Conservation (phyloP, 2,888 invertebrate genomes). For the Scaptomyza flava region DNA sequence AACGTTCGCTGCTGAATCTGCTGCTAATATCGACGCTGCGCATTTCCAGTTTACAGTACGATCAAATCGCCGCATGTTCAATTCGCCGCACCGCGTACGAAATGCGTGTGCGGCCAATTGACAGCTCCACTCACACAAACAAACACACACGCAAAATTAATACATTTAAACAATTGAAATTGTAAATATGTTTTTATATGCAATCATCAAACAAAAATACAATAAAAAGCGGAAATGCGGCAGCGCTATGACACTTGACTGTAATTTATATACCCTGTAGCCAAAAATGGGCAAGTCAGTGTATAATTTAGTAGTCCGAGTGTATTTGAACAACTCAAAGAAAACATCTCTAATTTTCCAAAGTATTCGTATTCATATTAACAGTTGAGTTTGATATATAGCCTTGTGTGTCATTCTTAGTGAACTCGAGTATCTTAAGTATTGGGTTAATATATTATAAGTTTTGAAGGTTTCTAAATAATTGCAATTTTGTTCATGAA, state of each 20-base stretch:
- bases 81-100: slow-evolving; percentile 32
- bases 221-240: slow-evolving; percentile 62
- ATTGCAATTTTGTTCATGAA: too few species aligned
- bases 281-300: slow-evolving; percentile 24
- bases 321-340: slow-evolving; percentile 7
- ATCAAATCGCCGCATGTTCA: slow-evolving; percentile 37
- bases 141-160: slow-evolving; percentile 5
- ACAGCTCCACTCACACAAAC: slow-evolving; percentile 26
- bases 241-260: slow-evolving; percentile 23
- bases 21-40: slow-evolving; percentile 21
- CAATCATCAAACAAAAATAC: slow-evolving; percentile 27
- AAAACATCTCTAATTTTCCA: slow-evolving; percentile 1
- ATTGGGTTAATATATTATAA: not conserved
- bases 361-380: slow-evolving; percentile 2
- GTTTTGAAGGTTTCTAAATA: not conserved
- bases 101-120: slow-evolving; percentile 49
- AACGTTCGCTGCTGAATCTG: slow-evolving; percentile 17
- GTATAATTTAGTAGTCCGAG: slow-evolving; percentile 18
- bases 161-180: slow-evolving; percentile 48
- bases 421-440: not conserved
- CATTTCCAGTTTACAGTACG: slow-evolving; percentile 67
- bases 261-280: slow-evolving; percentile 38
- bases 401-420: slow-evolving; percentile 3
- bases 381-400: not conserved
- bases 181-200: slow-evolving; percentile 34